Base-by-base conservation (phyloP, 2,113 vertebrate genomes). In the Ancistrus triradiatus region DNA sequence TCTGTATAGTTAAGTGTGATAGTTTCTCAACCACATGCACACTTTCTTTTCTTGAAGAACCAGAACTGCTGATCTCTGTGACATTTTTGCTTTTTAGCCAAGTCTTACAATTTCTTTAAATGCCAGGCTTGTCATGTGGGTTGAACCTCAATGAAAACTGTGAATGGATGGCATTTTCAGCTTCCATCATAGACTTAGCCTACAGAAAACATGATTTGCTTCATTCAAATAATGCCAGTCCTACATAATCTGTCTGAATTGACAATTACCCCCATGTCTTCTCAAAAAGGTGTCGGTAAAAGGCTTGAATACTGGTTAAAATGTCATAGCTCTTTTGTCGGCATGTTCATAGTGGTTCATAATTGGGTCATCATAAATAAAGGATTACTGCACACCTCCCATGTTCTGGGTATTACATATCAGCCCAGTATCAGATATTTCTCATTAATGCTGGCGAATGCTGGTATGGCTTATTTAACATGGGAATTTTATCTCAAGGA, bases 281-380 rank as follows among this genome's bases (percentile, higher is more conserved):
- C 47, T 53, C 22, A 43, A 11, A 51, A 44, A 14, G 46, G 24
- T 50, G n/a, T 46, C 37, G 62, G 27, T 44, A 50, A 72, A 58
- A 53, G n/a, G 46, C 33, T 63, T 63, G 33, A 58, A 61, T 55
- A 35, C 52, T 50, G 18, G 24, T 65, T 24, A 47, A 64, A 65
- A 69, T 73, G 61, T 55, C 66, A 64, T 51, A 59, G 17, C 19
- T 14, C 21, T 51, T 63, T n/a, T 52, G 48, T 49, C 25, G 53
- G 28, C 59, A 58, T 64, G 25, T 35, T 60, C 22, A 47, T 59
- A 35, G 66, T 22, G 52, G 43, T 47, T 50, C 35, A 43, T 69
- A 61, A 69, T 48, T 50, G 43, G 49, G 14, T n/a, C 17, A 13
- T 44, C 17, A 74, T 74, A 49, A 66, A 65, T 74, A 74, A 74